phyloP scores from a whole-genome alignment of 2,113 vertebrate species.

The Syngnathus typhle region DNA sequence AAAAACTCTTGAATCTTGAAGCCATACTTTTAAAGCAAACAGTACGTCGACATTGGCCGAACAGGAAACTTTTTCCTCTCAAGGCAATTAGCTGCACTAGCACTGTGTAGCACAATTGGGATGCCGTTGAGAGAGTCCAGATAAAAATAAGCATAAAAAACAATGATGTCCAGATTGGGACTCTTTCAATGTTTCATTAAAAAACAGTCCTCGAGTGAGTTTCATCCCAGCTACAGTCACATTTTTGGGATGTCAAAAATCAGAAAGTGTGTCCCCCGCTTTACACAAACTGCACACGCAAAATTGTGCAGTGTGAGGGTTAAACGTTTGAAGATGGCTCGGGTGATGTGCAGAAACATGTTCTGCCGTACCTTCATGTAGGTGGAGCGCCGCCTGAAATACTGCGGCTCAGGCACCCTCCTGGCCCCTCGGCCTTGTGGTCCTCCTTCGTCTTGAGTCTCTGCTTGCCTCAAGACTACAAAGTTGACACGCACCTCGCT shows the following conservation, averaged over 20 bases:
- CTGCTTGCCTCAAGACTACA: constrained; percentile 77
- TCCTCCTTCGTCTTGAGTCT: constrained; percentile 74
- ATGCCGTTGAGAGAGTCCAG: too few species aligned
- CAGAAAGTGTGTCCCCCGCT: neutral
- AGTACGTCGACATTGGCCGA: neutral
- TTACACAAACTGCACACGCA: neutral
- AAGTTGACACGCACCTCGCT: constrained; percentile 87
- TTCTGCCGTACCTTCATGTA: constrained; percentile 75
- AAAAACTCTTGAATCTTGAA: too few species aligned
- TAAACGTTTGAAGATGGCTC: constrained; percentile 8
- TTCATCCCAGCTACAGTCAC: neutral
- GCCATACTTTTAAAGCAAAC: neutral
- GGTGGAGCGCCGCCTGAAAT: constrained; percentile 73
- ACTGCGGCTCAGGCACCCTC: constrained; percentile 66
- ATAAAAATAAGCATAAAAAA: too few species aligned
- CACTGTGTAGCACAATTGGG: neutral
- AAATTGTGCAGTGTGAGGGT: neutral
- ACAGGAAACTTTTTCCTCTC: neutral
- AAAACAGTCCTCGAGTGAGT: neutral
- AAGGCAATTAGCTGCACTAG: neutral
- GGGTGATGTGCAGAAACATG: neutral
- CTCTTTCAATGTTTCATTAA: neutral
- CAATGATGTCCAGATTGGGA: too few species aligned
- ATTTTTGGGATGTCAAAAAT: neutral
- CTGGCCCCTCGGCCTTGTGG: constrained; percentile 64